Conservation (phyloP, 2,113 vertebrate species). For the Gasterosteus aculeatus region DNA sequence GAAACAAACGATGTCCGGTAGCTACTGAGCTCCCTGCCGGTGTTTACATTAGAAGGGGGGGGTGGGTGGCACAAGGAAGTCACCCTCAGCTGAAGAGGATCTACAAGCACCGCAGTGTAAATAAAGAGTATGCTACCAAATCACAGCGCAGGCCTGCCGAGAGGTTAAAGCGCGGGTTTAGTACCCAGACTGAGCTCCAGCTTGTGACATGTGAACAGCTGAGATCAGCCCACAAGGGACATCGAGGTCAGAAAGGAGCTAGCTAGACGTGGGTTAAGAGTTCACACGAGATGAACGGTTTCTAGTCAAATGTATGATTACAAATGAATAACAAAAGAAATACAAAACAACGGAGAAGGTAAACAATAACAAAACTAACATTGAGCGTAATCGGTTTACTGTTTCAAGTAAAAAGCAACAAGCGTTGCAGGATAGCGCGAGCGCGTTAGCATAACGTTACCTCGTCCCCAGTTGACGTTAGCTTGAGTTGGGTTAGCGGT, state of each 20-base stretch:
- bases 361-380: background rate
- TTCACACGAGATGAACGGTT: background rate
- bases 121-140: background rate
- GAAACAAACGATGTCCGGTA: background rate
- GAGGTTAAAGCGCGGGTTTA: background rate
- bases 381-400: background rate
- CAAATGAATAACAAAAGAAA: background rate
- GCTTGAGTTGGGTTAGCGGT: background rate
- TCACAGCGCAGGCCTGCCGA: background rate
- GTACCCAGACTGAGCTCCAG: background rate
- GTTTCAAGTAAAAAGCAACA: background rate
- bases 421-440: conserved; percentile 15
- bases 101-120: background rate
- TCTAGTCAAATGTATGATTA: background rate
- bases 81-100: background rate
- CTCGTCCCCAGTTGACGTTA: conserved; percentile 7
- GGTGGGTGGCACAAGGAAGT: background rate
- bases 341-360: background rate
- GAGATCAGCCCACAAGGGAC: background rate
- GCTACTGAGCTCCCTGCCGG: background rate
- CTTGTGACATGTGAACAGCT: background rate
- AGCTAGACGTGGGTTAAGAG: background rate
- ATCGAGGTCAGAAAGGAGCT: background rate
- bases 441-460: conserved; percentile 22
- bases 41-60: background rate